A percentile compares a stretch with the other conserved stretches of the same genome.
Evolutionary conservation across 2,888 invertebrate species (phyloP).

Genomic region (Carpatolechia fugitivella): DNA sequence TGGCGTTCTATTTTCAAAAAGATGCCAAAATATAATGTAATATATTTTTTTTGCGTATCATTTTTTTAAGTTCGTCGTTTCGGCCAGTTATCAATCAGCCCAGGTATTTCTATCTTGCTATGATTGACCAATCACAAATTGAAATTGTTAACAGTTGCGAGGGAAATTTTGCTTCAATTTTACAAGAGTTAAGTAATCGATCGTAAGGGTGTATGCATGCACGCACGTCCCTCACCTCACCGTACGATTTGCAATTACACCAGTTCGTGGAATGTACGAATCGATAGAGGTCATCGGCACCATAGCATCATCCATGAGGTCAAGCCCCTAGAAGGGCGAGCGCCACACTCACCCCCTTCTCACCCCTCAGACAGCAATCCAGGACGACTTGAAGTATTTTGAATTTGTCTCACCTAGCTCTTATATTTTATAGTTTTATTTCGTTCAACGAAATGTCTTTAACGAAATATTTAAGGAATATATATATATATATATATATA

Average conservation of each 20-base stretch:
- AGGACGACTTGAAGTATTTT: conserved; percentile 50
- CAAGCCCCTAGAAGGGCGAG: conserved; percentile 68
- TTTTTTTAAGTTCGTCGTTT: no score
- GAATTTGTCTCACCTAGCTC: no score
- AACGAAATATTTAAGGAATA: no score
- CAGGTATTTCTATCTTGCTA: no score
- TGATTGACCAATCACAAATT: no score
- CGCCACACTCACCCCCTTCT: conserved; percentile 47
- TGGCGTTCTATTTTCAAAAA: no score
- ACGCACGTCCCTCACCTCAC: conserved; percentile 15
- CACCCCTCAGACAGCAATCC: conserved; percentile 52
- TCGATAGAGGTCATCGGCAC: conserved; percentile 78
- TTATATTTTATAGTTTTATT: background rate
- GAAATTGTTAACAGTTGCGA: conserved; percentile 1
- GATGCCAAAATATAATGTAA: no score
- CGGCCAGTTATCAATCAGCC: no score
- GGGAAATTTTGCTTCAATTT: background rate
- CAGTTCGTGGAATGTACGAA: conserved; percentile 62
- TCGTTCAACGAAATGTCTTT: no score
- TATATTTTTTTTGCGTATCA: no score
- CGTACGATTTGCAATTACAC: conserved; percentile 60
- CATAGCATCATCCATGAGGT: conserved; percentile 66
- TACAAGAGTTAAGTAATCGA: background rate
- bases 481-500: no score
- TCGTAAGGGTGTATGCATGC: no score